These are phyloP conservation scores for Caenorhabditis drosophilae DNA, from an alignment of 2,888 invertebrate species.

Conservation along the genomic window DNA sequence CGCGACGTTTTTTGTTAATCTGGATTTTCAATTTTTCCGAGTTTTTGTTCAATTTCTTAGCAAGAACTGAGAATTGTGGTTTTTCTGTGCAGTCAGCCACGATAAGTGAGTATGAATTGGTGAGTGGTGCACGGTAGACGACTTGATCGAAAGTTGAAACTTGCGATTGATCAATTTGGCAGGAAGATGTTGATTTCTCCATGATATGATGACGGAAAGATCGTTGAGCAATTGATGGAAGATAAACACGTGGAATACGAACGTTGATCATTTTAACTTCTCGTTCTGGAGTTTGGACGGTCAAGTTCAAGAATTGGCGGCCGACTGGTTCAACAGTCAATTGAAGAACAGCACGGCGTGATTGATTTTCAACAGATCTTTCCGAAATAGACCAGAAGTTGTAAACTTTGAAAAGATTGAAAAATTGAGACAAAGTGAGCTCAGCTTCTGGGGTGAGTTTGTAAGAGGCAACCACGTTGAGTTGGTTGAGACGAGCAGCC, in stretches of 20 bases:
- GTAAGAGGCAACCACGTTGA: slow-evolving; percentile 46
- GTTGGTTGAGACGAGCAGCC: slow-evolving; percentile 51
- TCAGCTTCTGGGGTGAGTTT: slow-evolving; percentile 32
- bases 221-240: slow-evolving; percentile 27
- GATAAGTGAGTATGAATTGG: slow-evolving; percentile 70
- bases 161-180: slow-evolving; percentile 35
- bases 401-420: slow-evolving; percentile 45
- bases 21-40: slow-evolving; percentile 56
- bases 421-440: slow-evolving; percentile 29
- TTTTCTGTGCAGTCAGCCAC: slow-evolving; percentile 70
- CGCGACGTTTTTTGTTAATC: slow-evolving; percentile 45
- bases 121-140: slow-evolving; percentile 58
- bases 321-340: slow-evolving; percentile 56
- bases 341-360: slow-evolving; percentile 24
- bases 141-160: slow-evolving; percentile 68
- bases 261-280: slow-evolving; percentile 23
- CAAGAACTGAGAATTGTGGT: slow-evolving; percentile 69
- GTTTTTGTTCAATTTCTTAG: slow-evolving; percentile 57
- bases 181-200: slow-evolving; percentile 25
- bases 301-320: slow-evolving; percentile 55
- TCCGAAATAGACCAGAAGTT: slow-evolving; percentile 51
- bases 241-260: slow-evolving; percentile 22
- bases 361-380: slow-evolving; percentile 22
- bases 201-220: slow-evolving; percentile 15
- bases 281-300: slow-evolving; percentile 53